These are phyloP conservation scores for Salvelinus sp. DNA, from an alignment of 2,113 vertebrate genomes.

Conservation along the genomic window DNA sequence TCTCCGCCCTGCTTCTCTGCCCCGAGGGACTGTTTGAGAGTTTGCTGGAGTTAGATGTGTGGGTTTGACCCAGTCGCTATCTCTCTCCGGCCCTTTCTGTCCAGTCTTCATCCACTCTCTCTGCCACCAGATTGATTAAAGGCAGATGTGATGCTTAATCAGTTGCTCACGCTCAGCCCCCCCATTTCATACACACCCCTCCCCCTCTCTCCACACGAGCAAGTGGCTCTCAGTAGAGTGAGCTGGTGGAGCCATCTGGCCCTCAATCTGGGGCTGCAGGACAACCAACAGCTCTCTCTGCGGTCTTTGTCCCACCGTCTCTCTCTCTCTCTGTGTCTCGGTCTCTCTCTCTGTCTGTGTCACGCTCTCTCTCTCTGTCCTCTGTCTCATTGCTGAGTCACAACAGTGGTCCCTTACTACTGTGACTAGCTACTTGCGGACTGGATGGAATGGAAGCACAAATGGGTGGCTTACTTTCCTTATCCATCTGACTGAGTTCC, in stretches of 20 bases:
- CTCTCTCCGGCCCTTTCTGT: background rate
- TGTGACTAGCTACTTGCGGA: no score
- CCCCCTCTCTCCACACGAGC: slow-evolving; percentile 31
- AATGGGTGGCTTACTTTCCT: background rate
- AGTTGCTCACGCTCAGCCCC: slow-evolving; percentile 38
- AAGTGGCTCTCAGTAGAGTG: slow-evolving; percentile 46
- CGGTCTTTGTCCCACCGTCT: background rate
- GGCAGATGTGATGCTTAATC: slow-evolving; percentile 59
- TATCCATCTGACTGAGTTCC: background rate
- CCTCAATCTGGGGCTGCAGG: slow-evolving; percentile 56
- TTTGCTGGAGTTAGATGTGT: no score
- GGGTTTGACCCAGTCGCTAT: background rate
- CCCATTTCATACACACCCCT: slow-evolving; percentile 9
- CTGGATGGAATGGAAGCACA: background rate
- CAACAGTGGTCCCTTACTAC: background rate
- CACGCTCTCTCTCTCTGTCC: background rate
- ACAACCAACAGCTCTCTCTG: slow-evolving; percentile 26
- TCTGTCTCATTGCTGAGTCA: slow-evolving; percentile 9
- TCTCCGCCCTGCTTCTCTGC: no score
- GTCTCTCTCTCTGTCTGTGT: background rate
- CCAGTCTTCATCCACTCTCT: slow-evolving; percentile 33
- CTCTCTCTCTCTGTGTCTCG: background rate
- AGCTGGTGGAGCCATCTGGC: slow-evolving; percentile 68
- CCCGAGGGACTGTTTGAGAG: no score
- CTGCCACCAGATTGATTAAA: slow-evolving; percentile 48